A percentile compares a stretch with the other conserved stretches of the same genome.
Conservation (phyloP, 1,140 invertebrate genomes). For the Drosophila arizonae region DNA sequence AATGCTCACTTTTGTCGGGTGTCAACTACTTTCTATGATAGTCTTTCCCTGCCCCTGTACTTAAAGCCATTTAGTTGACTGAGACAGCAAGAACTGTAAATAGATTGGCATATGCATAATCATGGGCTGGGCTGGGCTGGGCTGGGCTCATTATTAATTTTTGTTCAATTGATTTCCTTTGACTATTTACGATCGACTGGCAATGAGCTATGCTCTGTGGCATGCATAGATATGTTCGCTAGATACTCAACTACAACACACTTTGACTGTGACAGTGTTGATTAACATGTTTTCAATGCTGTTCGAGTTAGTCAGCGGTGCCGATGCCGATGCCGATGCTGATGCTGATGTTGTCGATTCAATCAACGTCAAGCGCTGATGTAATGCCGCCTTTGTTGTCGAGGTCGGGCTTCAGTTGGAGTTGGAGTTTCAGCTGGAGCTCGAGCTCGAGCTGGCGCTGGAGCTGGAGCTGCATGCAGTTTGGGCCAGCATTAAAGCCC, state of each 20-base stretch:
- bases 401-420: constrained; percentile 35
- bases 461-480: constrained; percentile 15
- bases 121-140: constrained; percentile 1
- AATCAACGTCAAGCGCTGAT: constrained; percentile 50
- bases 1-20: constrained; percentile 14
- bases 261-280: constrained; percentile 12
- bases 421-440: constrained; percentile 1
- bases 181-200: constrained; percentile 44
- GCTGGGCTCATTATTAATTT: constrained; percentile 34
- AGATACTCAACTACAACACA: constrained; percentile 6
- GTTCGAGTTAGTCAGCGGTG: constrained; percentile 34
- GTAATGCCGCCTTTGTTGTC: constrained; percentile 53
- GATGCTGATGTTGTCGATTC: constrained; percentile 23
- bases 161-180: constrained; percentile 52
- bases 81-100: constrained; percentile 28
- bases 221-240: constrained; percentile 14
- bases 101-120: constrained; percentile 23
- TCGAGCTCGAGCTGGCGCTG: constrained; percentile 3
- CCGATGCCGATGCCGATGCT: background rate
- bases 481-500: constrained; percentile 26
- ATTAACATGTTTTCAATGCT: constrained; percentile 42
- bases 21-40: background rate
- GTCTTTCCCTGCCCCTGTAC: background rate
- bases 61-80: background rate
- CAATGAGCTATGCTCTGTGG: constrained; percentile 5